phyloP scores from a whole-genome alignment of 2,888 invertebrate species.

The Sisyra terminalis region DNA sequence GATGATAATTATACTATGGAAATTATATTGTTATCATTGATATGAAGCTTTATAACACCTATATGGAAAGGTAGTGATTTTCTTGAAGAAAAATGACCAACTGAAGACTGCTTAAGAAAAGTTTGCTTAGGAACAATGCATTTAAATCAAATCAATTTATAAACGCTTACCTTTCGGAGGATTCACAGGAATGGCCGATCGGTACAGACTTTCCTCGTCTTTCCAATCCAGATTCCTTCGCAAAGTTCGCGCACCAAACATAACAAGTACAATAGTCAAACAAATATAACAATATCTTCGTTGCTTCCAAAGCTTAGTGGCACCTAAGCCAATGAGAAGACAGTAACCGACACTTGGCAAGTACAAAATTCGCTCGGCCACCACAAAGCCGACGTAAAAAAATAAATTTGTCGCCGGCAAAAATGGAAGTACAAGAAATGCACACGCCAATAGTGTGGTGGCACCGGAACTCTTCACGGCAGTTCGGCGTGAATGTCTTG shows the following conservation, averaged over 20 bases:
- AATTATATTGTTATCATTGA: no score
- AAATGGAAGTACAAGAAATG: conserved; percentile 79
- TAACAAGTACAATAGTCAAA: conserved; percentile 39
- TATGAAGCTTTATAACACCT: no score
- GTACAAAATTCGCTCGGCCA: conserved; percentile 91
- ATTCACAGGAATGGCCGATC: conserved; percentile 80
- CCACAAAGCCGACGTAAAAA: conserved; percentile 96
- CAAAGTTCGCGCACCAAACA: conserved; percentile 61
- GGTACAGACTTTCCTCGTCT: conserved; percentile 83
- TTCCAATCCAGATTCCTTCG: conserved; percentile 80
- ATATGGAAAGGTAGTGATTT: no score
- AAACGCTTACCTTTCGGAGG: conserved; percentile 97
- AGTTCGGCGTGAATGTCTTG: conserved; percentile 14
- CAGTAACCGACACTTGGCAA: conserved; percentile 93
- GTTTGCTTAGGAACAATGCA: no score
- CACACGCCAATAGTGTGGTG: conserved; percentile 40
- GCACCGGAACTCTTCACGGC: conserved; percentile 23
- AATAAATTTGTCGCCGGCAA: conserved; percentile 91
- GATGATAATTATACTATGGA: no score
- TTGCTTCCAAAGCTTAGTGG: conserved; percentile 35
- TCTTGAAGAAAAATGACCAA: no score
- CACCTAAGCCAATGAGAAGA: conserved; percentile 65
- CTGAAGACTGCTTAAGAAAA: no score
- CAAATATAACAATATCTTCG: conserved; percentile 29
- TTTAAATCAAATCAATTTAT: no score